Evolutionary conservation across 2,113 vertebrate genomes (phyloP).

Genomic region (Leucoraja erinaceus): DNA sequence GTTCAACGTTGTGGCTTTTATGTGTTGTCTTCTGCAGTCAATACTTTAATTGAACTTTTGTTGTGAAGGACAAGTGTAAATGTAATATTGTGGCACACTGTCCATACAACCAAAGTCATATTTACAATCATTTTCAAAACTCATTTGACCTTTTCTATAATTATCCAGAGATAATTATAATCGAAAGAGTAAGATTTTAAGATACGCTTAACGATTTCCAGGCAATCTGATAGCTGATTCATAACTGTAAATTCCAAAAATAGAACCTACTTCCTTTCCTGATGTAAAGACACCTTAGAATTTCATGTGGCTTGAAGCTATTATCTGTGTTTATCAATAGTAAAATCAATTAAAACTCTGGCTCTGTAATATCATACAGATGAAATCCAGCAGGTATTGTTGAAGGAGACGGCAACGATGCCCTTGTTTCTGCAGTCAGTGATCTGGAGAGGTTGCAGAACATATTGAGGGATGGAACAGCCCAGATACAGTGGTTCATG

Average conservation of each 20-base stretch:
- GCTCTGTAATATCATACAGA: background rate
- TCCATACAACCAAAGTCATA: no score
- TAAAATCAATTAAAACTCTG: slow-evolving; percentile 5
- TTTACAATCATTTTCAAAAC: background rate
- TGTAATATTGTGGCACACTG: no score
- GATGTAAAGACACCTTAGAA: background rate
- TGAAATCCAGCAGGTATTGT: background rate
- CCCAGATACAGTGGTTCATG: background rate
- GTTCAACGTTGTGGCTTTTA: no score
- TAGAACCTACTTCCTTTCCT: background rate
- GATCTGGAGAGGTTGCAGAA: no score
- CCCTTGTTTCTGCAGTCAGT: background rate
- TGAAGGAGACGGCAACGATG: background rate
- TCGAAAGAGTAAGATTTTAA: background rate
- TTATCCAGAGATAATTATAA: background rate
- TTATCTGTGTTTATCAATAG: background rate
- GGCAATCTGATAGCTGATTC: background rate
- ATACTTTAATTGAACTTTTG: no score
- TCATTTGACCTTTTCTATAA: background rate
- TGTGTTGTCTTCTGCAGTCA: no score
- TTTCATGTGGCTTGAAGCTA: background rate
- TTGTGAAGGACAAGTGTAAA: no score
- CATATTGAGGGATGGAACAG: background rate
- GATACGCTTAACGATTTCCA: background rate
- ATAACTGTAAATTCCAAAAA: no score